Evolutionary conservation across 2,113 vertebrate species (phyloP).

Genomic region (Oryzias javanicus): DNA sequence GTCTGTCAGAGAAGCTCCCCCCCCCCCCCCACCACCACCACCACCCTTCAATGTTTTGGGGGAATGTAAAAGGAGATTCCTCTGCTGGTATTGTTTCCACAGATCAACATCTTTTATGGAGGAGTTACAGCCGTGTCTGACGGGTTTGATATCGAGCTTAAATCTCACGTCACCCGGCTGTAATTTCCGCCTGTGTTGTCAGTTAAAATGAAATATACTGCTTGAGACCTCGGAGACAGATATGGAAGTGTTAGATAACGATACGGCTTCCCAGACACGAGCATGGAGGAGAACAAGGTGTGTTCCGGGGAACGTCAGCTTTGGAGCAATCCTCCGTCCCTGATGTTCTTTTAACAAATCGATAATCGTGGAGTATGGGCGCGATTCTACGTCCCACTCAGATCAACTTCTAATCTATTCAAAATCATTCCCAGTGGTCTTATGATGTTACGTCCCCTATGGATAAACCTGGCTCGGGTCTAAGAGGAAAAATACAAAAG

Average conservation of each 20-base stretch:
- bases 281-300: constrained; percentile 1
- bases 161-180: constrained; percentile 18
- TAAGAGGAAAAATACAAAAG: no score
- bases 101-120: constrained; percentile 14
- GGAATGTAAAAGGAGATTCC: constrained; percentile 14
- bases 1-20: constrained; percentile 5
- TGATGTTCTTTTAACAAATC: no score
- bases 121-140: constrained; percentile 7
- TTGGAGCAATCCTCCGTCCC: no score
- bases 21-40: no score
- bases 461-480: no score
- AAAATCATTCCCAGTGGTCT: no score
- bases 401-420: no score
- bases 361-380: no score
- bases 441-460: no score
- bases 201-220: constrained; percentile 1
- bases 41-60: constrained; percentile 13
- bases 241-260: constrained; percentile 13
- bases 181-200: constrained; percentile 28
- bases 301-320: no score
- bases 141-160: not conserved
- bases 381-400: no score
- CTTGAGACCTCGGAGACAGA: not conserved
- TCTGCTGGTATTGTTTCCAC: constrained; percentile 8
- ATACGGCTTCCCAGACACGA: constrained; percentile 4